A percentile compares a stretch with the other conserved stretches of the same genome.
These are phyloP conservation scores for Terrapene triunguis DNA, from an alignment of 2,113 vertebrate genomes.

Conservation along the genomic window DNA sequence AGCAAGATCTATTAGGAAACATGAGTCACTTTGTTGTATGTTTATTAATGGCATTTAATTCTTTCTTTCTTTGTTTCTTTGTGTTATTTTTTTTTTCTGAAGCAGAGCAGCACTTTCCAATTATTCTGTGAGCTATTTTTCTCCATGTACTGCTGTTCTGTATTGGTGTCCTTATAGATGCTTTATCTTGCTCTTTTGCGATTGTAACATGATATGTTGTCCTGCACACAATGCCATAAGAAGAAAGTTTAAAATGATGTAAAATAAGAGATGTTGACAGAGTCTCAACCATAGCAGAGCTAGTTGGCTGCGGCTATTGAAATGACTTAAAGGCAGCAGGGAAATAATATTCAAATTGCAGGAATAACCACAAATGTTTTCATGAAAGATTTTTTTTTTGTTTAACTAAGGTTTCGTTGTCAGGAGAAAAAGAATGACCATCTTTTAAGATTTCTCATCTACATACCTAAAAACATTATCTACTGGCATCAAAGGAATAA, in stretches of 20 bases:
- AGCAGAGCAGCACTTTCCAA: conserved; percentile 15
- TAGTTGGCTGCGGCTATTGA: conserved; percentile 23
- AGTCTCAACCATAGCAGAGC: neutral
- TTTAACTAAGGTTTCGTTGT: conserved; percentile 45
- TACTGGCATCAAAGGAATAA: conserved; percentile 51
- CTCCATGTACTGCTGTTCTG: conserved; percentile 20
- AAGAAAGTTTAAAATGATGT: conserved; percentile 58
- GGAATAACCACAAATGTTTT: conserved; percentile 27
- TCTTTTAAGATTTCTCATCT: conserved; percentile 70
- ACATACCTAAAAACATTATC: conserved; percentile 66
- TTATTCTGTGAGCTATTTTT: conserved; percentile 13
- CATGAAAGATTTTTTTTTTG: neutral
- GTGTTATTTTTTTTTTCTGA: conserved; percentile 9
- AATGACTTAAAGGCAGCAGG: conserved; percentile 27
- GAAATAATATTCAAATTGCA: conserved; percentile 41
- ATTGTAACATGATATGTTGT: neutral
- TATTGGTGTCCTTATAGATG: conserved; percentile 36
- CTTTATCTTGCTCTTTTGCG: conserved; percentile 58
- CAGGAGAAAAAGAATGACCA: neutral
- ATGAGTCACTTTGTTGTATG: conserved; percentile 44
- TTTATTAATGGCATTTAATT: conserved; percentile 58
- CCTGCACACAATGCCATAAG: conserved; percentile 5
- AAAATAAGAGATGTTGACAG: conserved; percentile 32
- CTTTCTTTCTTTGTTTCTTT: conserved; percentile 1
- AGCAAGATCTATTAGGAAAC: conserved; percentile 63